phyloP scores from a whole-genome alignment of 1,140 invertebrate genomes.

The Ostrea edulis region DNA sequence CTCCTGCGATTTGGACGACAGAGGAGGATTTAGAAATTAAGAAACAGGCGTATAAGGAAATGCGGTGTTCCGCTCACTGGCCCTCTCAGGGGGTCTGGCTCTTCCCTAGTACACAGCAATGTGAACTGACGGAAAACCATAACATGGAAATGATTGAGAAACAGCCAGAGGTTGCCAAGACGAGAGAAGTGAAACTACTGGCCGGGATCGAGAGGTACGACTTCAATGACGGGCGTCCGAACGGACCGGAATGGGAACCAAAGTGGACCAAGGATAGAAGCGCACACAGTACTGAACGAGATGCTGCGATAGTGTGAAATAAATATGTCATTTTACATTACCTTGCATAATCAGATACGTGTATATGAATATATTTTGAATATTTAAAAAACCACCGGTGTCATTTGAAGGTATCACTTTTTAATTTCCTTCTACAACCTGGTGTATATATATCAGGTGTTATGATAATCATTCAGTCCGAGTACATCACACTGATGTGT shows the following conservation, averaged over 20 bases:
- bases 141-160: neutral
- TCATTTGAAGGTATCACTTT: too few species aligned
- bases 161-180: slow-evolving; percentile 59
- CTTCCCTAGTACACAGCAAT: slow-evolving; percentile 26
- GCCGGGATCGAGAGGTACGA: slow-evolving; percentile 62
- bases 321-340: too few species aligned
- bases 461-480: too few species aligned
- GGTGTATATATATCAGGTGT: too few species aligned
- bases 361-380: too few species aligned
- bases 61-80: slow-evolving; percentile 58
- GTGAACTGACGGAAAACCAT: neutral
- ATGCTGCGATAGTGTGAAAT: too few species aligned
- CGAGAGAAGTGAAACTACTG: slow-evolving; percentile 52
- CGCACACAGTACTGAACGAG: too few species aligned
- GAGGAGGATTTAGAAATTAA: slow-evolving; percentile 44
- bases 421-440: too few species aligned
- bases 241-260: slow-evolving; percentile 54
- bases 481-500: too few species aligned
- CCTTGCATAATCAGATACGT: too few species aligned
- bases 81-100: slow-evolving; percentile 46
- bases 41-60: slow-evolving; percentile 48
- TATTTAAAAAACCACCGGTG: too few species aligned
- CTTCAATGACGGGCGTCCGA: slow-evolving; percentile 61
- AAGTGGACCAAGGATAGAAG: neutral
- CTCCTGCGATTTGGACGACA: slow-evolving; percentile 58